Base-by-base conservation (phyloP, 2,888 invertebrate genomes). In the Sesia apiformis region DNA sequence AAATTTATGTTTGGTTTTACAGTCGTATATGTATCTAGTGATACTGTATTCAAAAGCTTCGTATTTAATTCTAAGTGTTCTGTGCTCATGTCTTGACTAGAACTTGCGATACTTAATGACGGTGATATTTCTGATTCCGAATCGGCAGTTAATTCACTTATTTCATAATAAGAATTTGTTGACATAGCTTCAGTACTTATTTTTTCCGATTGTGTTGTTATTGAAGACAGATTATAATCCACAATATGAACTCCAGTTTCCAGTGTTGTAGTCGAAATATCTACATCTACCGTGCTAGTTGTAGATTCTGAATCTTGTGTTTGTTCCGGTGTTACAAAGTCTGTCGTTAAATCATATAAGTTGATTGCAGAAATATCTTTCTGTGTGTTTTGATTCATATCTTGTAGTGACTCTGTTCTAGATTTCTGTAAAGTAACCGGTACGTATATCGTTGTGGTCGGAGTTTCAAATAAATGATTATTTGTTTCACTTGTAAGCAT, bases 151-250 rank as follows among this genome's bases (percentile, higher is more conserved):
- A 7, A 46, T 23, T 23, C 23, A 23, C 23, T 23, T 61, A 62
- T 54, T 40, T 7, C 40, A 40, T 43, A 42, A 23, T 53, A 51
- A 49, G 5, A 38, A 3, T 39, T 52, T 46, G 53, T 52, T 46
- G 57, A 50, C 43, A 52, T 40, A 50, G 54, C 55, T 52, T 52
- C 56, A 23, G 51, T 43, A 46, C 53, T 57, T 43, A 53, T 53
- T 46, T 56, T 54, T 38, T n/a, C 23, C 40, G n/a, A 53, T 53
- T n/a, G 40, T 5, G 53, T 40, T 40, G n/a, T 8, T 49, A 40
- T 40, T 49, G 46, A 40, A 40, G 5, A 49, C 39, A 40, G 46
- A 39, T 40, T 40, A 40, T 23, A 8, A 50, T 40, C 23, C 40
- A 51, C 42, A 39, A 40, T n/a, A 6, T 40, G 40, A 42, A 41